Conservation (phyloP, 1,140 invertebrate genomes). For the Drosophila grimshawi region DNA sequence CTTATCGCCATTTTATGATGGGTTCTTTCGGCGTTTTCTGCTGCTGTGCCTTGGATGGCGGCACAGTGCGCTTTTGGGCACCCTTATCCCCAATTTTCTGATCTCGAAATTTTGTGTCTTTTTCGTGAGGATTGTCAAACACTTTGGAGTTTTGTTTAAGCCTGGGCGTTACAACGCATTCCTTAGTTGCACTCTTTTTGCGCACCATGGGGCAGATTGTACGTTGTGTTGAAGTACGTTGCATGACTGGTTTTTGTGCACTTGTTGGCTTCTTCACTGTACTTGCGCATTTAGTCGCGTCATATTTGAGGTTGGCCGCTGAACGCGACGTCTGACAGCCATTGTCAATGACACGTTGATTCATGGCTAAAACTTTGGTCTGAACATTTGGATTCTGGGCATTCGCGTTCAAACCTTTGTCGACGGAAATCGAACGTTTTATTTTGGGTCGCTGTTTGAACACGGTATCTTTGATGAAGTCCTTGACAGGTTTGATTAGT, state of each 20-base stretch:
- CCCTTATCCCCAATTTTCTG: neutral
- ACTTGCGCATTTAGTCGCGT: neutral
- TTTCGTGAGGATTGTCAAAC: no score
- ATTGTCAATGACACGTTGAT: neutral
- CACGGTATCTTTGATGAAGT: neutral
- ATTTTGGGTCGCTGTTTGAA: neutral
- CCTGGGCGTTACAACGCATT: neutral
- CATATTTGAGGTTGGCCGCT: neutral
- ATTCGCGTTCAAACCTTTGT: neutral
- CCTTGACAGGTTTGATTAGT: neutral
- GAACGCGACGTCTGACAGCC: constrained; percentile 1
- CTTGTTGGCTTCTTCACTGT: neutral
- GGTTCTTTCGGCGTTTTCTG: constrained; percentile 22
- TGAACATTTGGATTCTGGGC: no score
- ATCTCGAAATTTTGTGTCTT: neutral
- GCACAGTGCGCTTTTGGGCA: neutral
- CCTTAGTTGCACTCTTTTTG: neutral
- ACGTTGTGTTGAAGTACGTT: neutral
- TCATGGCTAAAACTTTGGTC: neutral
- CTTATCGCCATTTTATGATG: constrained; percentile 34
- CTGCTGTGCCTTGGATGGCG: constrained; percentile 19
- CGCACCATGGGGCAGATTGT: no score
- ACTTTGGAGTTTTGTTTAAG: neutral
- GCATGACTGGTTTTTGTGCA: neutral
- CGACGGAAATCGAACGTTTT: constrained; percentile 11